Percentiles rank a stretch among this genome's conserved stretches.
phyloP scores from a whole-genome alignment of 92 coral and sea anemone species.

The Zoanthus solanderi region DNA sequence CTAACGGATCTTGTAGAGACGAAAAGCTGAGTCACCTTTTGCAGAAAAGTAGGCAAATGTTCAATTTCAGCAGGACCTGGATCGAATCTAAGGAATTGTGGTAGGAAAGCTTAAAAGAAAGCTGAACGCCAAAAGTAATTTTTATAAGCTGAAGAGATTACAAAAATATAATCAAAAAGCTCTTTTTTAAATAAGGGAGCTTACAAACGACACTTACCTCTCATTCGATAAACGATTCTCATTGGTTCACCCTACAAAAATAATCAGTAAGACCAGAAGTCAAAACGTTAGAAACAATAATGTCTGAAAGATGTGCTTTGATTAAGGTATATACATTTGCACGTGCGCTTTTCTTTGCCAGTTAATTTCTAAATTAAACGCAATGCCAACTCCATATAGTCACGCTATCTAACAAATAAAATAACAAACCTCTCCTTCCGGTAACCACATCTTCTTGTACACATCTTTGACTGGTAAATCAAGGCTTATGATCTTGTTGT shows the following conservation, averaged over 20 bases:
- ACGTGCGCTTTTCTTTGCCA: neutral
- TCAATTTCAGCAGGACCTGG: no score
- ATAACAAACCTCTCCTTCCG: slow-evolving; percentile 89
- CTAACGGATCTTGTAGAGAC: no score
- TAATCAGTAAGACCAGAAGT: neutral
- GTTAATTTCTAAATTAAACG: neutral
- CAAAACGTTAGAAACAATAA: neutral
- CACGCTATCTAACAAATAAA: neutral
- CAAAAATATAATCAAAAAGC: no score
- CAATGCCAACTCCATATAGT: neutral
- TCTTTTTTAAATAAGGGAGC: neutral
- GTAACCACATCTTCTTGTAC: slow-evolving; percentile 98
- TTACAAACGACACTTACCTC: slow-evolving; percentile 68
- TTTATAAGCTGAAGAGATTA: no score
- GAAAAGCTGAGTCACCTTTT: no score
- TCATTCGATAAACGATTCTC: slow-evolving; percentile 95
- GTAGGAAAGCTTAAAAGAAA: neutral
- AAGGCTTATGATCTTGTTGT: slow-evolving; percentile 94
- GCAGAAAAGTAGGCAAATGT: no score
- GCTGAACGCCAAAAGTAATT: no score
- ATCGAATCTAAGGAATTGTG: neutral
- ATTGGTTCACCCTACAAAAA: slow-evolving; percentile 92
- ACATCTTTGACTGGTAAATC: slow-evolving; percentile 98
- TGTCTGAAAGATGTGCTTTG: neutral
- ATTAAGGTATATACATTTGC: neutral